A percentile compares a stretch with the other conserved stretches of the same genome.
Conservation (phyloP, 2,113 vertebrate species). For the Panthera leo region DNA sequence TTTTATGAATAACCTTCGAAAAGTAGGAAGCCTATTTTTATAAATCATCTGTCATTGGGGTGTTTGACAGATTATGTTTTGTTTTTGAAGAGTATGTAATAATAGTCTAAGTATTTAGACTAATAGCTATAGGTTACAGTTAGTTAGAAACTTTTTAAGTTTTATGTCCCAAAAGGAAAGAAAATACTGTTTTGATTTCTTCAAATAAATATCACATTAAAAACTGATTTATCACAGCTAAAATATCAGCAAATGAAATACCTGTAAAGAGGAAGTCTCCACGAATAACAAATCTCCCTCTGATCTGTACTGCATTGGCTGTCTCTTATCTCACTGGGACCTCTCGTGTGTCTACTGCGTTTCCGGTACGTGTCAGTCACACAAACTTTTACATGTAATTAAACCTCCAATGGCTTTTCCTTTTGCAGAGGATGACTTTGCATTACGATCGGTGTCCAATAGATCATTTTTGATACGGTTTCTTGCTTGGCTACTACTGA, state of each 20-base stretch:
- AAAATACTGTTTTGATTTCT: slow-evolving; percentile 11
- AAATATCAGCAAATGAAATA: background rate
- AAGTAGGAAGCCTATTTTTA: background rate
- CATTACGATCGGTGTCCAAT: background rate
- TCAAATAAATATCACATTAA: background rate
- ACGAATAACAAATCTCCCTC: slow-evolving; percentile 44
- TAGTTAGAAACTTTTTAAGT: background rate
- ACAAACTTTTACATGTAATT: slow-evolving; percentile 39
- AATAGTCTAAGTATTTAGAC: background rate
- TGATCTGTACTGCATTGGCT: background rate
- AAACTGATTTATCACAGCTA: background rate
- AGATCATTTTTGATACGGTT: background rate
- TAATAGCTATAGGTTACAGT: background rate
- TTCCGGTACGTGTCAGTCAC: slow-evolving; percentile 58
- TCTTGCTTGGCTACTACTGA: background rate
- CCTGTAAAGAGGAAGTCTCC: slow-evolving; percentile 31
- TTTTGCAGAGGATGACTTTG: slow-evolving; percentile 14
- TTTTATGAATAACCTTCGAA: background rate
- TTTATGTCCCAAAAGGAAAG: background rate
- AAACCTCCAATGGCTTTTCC: slow-evolving; percentile 28
- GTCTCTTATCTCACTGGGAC: background rate
- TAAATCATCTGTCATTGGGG: background rate
- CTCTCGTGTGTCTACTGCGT: background rate
- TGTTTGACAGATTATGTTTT: background rate
- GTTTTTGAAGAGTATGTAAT: background rate